Conservation (phyloP, 2,797 vertebrate species). For the Platyrinchus mystaceus region DNA sequence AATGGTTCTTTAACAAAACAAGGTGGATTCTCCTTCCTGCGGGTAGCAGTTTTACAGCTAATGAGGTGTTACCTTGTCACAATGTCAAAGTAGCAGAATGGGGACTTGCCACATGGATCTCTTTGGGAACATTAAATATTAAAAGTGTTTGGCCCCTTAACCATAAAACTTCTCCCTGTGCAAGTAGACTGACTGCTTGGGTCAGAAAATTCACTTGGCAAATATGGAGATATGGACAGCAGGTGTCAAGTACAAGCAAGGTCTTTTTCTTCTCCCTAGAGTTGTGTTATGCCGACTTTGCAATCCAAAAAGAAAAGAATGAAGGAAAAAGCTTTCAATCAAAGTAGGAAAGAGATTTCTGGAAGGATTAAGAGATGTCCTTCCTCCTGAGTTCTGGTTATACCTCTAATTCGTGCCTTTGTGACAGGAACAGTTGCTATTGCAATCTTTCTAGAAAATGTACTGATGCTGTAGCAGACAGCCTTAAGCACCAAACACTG, state of each 20-base stretch:
- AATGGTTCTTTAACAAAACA: not conserved
- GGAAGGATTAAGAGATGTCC: not conserved
- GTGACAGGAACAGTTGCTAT: not conserved
- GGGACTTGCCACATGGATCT: not conserved
- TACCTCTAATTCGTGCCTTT: not conserved
- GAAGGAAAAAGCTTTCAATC: not conserved
- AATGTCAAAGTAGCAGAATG: not conserved
- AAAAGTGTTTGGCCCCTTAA: not conserved
- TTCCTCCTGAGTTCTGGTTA: not conserved
- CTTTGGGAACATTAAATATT: conserved; percentile 6
- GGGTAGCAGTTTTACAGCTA: conserved; percentile 24
- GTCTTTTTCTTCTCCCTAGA: not conserved
- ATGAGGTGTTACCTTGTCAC: not conserved
- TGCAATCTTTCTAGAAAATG: conserved; percentile 11
- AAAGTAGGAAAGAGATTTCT: not conserved
- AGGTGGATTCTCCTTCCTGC: not conserved
- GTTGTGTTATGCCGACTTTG: not conserved
- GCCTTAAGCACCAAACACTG: not conserved
- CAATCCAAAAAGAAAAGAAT: not conserved
- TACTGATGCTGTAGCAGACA: not conserved
- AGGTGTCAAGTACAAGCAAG: not conserved
- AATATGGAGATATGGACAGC: not conserved
- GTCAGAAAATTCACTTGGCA: conserved; percentile 5
- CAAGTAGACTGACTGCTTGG: not conserved
- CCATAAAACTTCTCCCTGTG: conserved; percentile 1